These are phyloP conservation scores for Graphium colonna DNA, from an alignment of 2,888 invertebrate species.

Conservation along the genomic window DNA sequence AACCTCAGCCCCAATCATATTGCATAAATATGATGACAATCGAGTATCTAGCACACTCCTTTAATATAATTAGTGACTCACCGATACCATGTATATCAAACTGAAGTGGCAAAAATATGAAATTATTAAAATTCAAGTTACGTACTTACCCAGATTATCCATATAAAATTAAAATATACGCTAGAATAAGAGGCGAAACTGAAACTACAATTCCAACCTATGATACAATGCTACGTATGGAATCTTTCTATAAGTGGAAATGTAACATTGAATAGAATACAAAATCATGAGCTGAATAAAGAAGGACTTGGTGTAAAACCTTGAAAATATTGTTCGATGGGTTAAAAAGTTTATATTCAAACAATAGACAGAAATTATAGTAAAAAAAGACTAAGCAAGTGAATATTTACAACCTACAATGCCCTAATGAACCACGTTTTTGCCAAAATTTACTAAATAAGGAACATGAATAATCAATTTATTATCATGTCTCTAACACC, in stretches of 20 bases:
- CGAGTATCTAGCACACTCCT: too few species aligned
- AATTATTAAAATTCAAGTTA: too few species aligned
- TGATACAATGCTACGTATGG: conserved; percentile 23
- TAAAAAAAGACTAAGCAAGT: conserved; percentile 26
- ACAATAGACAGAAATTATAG: background rate
- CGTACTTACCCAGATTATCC: too few species aligned
- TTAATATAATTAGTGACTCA: too few species aligned
- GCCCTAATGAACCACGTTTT: conserved; percentile 29
- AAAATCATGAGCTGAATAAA: conserved; percentile 14
- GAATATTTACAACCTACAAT: conserved; percentile 28
- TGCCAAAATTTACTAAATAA: conserved; percentile 30
- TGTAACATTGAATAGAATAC: conserved; percentile 33
- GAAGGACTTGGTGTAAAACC: background rate
- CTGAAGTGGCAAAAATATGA: too few species aligned
- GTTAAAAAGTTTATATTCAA: conserved; percentile 9
- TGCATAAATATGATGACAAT: too few species aligned
- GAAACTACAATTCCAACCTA: conserved; percentile 22
- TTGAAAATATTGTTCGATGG: conserved; percentile 3
- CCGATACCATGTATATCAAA: too few species aligned
- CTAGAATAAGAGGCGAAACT: too few species aligned
- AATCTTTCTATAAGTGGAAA: conserved; percentile 33
- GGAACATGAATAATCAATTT: conserved; percentile 26
- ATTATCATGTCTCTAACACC: too few species aligned
- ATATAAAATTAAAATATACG: too few species aligned
- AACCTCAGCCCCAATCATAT: too few species aligned